Evolutionary conservation across 2,888 invertebrate genomes (phyloP), one percentile per base, ranked within the genome.

Genomic region (Eutolmus rufibarbis): DNA sequence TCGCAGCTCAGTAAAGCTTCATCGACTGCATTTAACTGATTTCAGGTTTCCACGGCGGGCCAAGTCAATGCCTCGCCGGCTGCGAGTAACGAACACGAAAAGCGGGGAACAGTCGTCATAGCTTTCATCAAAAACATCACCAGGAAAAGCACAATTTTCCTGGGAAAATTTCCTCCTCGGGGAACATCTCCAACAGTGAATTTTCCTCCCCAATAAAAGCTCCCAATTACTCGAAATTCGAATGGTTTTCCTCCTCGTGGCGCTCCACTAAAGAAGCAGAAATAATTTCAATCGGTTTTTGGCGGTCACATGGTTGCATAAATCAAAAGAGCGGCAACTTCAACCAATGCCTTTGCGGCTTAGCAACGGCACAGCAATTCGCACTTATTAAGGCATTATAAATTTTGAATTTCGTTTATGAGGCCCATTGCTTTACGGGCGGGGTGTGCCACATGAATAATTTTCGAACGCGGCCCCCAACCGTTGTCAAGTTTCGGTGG

Each of bases 51-150:
- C 23, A 12, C 66, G 43, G 43, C 46, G 43, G 56, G 28, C 43
- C 56, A 81, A 81, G 81, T 81, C 81, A 81, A 81, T 81, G 81
- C 56, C 81, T 81, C 56, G 51, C 81, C 81, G 81, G 81, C 56
- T 9, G 16, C n/a, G 37, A 76, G 43, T 28, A 78, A 78, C 40
- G 34, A 31, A 74, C 8, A n/a, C 16, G 14, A 43, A 81, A 81
- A 56, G 81, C 43, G 81, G 81, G 81, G 81, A 81, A 81, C 46
- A 81, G 81, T 28, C 81, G 81, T 81, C 81, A 81, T 28, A 81
- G 81, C 81, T 81, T 81, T 81, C 34, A 51, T 34, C 81, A 46
- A 34, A 81, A 81, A 51, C 51, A 46, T 43, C 46, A 46, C 16
- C 43, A 31, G 81, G 51, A 31, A 81, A 56, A 51, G 46, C 56